phyloP scores from a whole-genome alignment of 2,113 vertebrate genomes.

The Silurus asotus region DNA sequence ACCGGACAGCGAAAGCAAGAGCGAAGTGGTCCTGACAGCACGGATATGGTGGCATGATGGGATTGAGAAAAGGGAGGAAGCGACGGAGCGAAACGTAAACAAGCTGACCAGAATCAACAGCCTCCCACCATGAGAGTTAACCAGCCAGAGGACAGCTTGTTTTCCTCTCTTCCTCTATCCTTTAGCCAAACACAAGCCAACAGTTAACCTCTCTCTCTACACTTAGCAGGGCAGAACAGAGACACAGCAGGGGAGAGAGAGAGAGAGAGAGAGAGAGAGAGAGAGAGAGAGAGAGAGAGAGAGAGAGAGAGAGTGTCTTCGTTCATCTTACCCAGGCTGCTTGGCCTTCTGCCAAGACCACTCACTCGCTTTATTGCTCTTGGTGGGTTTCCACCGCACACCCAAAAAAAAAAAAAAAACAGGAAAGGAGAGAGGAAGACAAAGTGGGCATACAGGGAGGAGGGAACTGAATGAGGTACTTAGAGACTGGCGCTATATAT shows the following conservation, averaged over 20 bases:
- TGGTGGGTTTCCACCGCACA: constrained; percentile 60
- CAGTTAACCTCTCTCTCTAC: constrained; percentile 75
- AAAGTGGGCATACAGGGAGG: constrained; percentile 57
- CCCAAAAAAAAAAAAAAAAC: neutral
- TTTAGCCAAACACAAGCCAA: constrained; percentile 51
- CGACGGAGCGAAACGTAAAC: constrained; percentile 40
- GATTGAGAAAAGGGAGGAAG: constrained; percentile 22
- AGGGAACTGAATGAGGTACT: constrained; percentile 47
- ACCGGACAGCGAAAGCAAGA: constrained; percentile 29
- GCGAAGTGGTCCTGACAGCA: constrained; percentile 46
- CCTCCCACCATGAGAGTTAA: constrained; percentile 40
- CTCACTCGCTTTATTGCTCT: constrained; percentile 69
- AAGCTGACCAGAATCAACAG: constrained; percentile 46
- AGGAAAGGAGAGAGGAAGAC: constrained; percentile 47
- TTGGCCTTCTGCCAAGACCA: constrained; percentile 44
- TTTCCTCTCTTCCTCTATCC: constrained; percentile 44
- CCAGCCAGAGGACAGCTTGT: constrained; percentile 52
- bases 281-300: neutral
- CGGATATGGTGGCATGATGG: constrained; percentile 26
- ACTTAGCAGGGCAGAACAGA: constrained; percentile 72
- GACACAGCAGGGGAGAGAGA: constrained; percentile 62
- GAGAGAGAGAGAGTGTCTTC: neutral
- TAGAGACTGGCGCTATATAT: constrained; percentile 29
- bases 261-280: constrained; percentile 15
- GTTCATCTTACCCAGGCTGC: constrained; percentile 26